phyloP scores from a whole-genome alignment of 2,113 vertebrate genomes.

The Peucedramus taeniatus region DNA sequence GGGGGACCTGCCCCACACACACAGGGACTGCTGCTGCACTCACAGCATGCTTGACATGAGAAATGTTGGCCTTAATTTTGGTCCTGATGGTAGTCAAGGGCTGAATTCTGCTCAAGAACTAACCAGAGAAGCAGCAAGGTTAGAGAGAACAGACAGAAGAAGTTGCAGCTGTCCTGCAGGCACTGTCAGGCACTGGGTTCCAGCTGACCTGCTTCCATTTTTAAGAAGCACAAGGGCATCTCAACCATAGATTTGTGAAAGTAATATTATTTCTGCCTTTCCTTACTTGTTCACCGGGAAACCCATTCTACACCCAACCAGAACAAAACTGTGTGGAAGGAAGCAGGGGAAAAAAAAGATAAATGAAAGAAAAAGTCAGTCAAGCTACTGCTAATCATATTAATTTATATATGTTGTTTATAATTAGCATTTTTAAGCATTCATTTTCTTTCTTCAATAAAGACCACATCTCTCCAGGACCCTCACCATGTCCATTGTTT shows the following conservation, averaged over 20 bases:
- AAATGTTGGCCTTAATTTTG: background rate
- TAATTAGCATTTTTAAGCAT: background rate
- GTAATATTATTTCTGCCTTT: background rate
- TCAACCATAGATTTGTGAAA: background rate
- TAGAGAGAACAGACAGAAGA: background rate
- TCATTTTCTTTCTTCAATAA: background rate
- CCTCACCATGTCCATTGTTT: background rate
- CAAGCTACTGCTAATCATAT: background rate
- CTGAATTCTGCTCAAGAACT: background rate
- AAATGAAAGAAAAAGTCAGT: background rate
- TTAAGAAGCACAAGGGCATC: background rate
- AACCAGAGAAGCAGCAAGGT: background rate
- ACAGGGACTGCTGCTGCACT: background rate
- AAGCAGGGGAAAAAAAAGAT: fast-evolving
- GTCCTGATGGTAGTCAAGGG: background rate
- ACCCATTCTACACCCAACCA: background rate
- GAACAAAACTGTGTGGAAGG: background rate
- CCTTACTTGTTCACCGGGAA: background rate
- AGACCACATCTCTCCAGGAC: background rate
- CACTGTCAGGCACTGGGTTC: background rate
- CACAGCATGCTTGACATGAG: fast-evolving
- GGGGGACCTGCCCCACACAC: background rate
- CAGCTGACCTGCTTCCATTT: background rate
- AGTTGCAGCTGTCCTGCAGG: background rate
- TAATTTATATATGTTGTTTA: background rate